A percentile compares a stretch with the other conserved stretches of the same genome.
Conservation (phyloP, 2,797 vertebrate species). For the Sardinella longiceps region DNA sequence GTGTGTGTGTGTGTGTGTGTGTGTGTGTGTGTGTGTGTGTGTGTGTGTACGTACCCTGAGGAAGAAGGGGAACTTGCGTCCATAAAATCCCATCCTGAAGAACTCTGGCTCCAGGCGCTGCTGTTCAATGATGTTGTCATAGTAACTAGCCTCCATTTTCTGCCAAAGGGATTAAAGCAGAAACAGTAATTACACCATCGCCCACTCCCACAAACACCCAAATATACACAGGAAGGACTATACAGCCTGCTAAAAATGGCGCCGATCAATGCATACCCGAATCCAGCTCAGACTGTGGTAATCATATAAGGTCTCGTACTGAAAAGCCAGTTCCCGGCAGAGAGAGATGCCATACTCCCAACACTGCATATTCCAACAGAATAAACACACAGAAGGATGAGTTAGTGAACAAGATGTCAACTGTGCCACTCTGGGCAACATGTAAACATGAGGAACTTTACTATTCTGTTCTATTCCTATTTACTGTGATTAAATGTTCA, state of each 20-base stretch:
- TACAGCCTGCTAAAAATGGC: not conserved
- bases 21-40: not conserved
- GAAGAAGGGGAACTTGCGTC: constrained; percentile 98
- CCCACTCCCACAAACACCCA: constrained; percentile 41
- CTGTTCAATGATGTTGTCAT: constrained; percentile 98
- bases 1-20: not conserved
- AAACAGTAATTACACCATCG: constrained; percentile 21
- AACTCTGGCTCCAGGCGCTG: constrained; percentile 97
- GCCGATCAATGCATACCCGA: constrained; percentile 79
- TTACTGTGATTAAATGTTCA: not conserved
- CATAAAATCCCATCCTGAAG: constrained; percentile 97
- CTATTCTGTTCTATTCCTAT: not conserved
- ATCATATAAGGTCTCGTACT: constrained; percentile 96
- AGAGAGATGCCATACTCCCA: constrained; percentile 98
- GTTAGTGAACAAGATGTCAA: not conserved
- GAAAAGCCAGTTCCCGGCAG: constrained; percentile 94
- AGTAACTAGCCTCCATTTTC: constrained; percentile 99
- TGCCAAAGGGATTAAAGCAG: constrained; percentile 62
- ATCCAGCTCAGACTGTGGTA: constrained; percentile 99
- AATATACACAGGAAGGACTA: constrained; percentile 18
- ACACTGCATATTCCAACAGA: constrained; percentile 76
- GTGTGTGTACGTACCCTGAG: constrained; percentile 83
- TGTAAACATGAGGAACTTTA: not conserved
- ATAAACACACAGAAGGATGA: not conserved
- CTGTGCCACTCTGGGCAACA: too few species aligned